These are phyloP conservation scores for Drosophila sp. DNA, from an alignment of 1,140 invertebrate genomes.

Conservation along the genomic window DNA sequence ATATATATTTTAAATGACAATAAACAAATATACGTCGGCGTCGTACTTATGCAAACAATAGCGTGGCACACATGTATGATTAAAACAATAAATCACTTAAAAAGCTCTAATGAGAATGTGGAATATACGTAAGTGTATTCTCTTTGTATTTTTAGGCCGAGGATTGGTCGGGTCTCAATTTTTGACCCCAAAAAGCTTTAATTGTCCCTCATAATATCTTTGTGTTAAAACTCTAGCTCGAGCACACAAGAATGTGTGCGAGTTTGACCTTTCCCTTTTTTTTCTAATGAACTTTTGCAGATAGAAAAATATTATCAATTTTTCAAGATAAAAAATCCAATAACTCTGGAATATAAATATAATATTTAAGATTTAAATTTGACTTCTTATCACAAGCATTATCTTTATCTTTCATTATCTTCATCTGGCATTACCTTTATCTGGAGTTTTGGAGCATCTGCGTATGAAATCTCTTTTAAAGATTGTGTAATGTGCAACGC, in stretches of 20 bases:
- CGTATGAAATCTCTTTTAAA: not conserved
- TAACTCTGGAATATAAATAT: too few relatives aligned
- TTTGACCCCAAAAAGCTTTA: too few relatives aligned
- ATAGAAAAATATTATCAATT: too few relatives aligned
- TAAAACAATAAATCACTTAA: constrained; percentile 58
- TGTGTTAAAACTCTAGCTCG: too few relatives aligned
- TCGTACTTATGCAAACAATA: constrained; percentile 50
- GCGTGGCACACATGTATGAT: constrained; percentile 39
- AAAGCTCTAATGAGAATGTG: constrained; percentile 8
- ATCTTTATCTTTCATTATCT: not conserved
- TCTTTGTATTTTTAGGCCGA: too few relatives aligned
- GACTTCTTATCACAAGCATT: not conserved
- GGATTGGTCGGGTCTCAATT: too few relatives aligned
- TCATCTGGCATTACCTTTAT: not conserved
- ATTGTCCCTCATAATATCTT: too few relatives aligned
- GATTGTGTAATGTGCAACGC: not conserved
- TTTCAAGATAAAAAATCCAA: too few relatives aligned
- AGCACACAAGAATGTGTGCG: too few relatives aligned
- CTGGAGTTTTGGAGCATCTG: constrained; percentile 4
- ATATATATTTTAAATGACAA: constrained; percentile 35
- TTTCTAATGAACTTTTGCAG: too few relatives aligned
- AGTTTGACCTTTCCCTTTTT: too few relatives aligned
- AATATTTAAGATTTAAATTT: too few relatives aligned
- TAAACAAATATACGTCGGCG: constrained; percentile 13
- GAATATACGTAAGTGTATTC: not conserved